Percentiles rank a stretch among this genome's conserved stretches.
These are phyloP conservation scores for Pediacus dermestoides DNA, from an alignment of 2,888 invertebrate genomes.

Conservation along the genomic window DNA sequence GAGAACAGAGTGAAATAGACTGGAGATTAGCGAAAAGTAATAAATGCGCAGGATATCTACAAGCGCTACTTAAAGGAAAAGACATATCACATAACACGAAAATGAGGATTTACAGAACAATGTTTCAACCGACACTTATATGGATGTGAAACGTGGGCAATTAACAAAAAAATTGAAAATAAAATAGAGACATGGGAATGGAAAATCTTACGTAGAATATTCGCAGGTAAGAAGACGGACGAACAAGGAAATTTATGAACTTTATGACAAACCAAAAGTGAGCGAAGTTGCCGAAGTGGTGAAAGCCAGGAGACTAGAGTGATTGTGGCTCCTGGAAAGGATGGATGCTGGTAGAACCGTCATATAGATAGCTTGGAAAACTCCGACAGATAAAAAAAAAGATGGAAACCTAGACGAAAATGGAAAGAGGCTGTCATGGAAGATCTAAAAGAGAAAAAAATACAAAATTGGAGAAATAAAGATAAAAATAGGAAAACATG, in stretches of 20 bases:
- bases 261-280: neutral
- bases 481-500: no score
- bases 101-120: neutral
- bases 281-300: neutral
- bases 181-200: neutral
- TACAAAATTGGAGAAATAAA: no score
- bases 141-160: neutral
- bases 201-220: neutral
- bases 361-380: neutral
- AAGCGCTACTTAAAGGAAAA: neutral
- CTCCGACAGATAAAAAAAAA: neutral
- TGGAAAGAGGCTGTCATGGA: neutral
- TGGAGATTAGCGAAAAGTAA: conserved; percentile 1
- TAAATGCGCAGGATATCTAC: neutral
- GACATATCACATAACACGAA: neutral
- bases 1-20: neutral
- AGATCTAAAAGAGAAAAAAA: neutral
- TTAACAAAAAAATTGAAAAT: neutral
- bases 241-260: neutral
- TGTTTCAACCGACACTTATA: neutral
- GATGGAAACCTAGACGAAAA: neutral
- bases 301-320: no score
- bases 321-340: neutral
- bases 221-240: neutral
- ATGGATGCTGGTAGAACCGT: neutral